phyloP scores from a whole-genome alignment of 2,113 vertebrate genomes.

The Lepus americanus region DNA sequence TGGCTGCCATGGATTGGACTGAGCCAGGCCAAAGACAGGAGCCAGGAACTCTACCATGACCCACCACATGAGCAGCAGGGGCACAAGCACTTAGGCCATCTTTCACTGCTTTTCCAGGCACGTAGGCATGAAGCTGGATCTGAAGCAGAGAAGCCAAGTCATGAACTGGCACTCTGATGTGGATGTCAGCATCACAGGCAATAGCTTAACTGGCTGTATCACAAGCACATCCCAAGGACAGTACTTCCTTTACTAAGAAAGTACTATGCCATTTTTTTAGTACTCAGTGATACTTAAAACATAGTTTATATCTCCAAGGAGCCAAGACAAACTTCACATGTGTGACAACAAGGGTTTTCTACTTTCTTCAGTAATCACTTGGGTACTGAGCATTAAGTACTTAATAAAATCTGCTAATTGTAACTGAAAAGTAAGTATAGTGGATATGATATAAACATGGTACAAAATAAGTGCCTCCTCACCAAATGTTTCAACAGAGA shows the following conservation, averaged over 20 bases:
- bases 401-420: neutral
- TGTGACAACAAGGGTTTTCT: neutral
- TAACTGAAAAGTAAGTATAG: conserved; percentile 26
- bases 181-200: too few relatives aligned
- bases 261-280: neutral
- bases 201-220: too few relatives aligned
- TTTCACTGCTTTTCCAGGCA: too few relatives aligned
- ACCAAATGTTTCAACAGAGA: neutral
- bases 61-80: too few relatives aligned
- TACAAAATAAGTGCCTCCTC: neutral
- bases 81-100: too few relatives aligned
- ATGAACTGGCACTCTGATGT: too few relatives aligned
- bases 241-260: neutral
- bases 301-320: neutral
- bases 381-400: neutral
- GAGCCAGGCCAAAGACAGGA: too few relatives aligned
- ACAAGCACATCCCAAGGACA: too few relatives aligned
- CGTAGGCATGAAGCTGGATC: too few relatives aligned
- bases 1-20: too few relatives aligned
- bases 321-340: neutral
- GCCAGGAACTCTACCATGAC: too few relatives aligned
- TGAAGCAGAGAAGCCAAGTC: too few relatives aligned
- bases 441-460: neutral
- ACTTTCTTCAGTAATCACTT: neutral
- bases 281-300: neutral